phyloP scores from a whole-genome alignment of 2,888 invertebrate genomes.

The Theretra japonica region DNA sequence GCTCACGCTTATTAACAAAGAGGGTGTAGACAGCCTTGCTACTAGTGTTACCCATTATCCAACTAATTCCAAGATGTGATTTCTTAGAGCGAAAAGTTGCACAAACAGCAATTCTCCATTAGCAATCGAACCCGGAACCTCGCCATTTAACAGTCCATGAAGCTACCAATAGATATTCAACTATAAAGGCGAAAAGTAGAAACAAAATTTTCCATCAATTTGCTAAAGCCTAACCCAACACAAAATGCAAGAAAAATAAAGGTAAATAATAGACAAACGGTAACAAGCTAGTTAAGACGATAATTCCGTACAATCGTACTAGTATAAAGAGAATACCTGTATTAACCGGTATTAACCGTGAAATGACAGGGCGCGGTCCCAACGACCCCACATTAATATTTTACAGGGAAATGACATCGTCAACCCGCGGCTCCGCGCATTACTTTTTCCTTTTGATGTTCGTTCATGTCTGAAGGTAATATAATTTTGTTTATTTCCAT shows the following conservation, averaged over 20 bases:
- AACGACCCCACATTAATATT: slow-evolving; percentile 73
- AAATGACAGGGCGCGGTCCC: slow-evolving; percentile 69
- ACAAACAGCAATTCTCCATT: background rate
- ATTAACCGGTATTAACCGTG: slow-evolving; percentile 75
- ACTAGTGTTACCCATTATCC: too few relatives aligned
- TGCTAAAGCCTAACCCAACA: too few relatives aligned
- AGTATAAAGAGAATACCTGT: slow-evolving; percentile 61
- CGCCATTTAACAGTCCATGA: too few relatives aligned
- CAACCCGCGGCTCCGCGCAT: slow-evolving; percentile 65
- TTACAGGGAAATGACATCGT: slow-evolving; percentile 74
- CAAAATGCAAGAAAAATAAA: background rate
- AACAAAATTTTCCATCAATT: background rate
- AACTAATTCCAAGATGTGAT: background rate
- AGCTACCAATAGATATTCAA: background rate
- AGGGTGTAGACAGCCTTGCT: too few relatives aligned
- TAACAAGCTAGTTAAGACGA: slow-evolving; percentile 58
- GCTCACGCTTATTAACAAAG: too few relatives aligned
- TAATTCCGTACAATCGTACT: slow-evolving; percentile 65
- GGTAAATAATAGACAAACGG: slow-evolving; percentile 31
- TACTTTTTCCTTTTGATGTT: slow-evolving; percentile 82
- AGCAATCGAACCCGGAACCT: too few relatives aligned
- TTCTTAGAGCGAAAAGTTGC: background rate
- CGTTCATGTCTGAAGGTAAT: slow-evolving; percentile 70
- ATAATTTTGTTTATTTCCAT: slow-evolving; percentile 72
- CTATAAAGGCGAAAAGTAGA: background rate